Base-by-base conservation (phyloP, 2,888 invertebrate species). In the Neria commutata region DNA sequence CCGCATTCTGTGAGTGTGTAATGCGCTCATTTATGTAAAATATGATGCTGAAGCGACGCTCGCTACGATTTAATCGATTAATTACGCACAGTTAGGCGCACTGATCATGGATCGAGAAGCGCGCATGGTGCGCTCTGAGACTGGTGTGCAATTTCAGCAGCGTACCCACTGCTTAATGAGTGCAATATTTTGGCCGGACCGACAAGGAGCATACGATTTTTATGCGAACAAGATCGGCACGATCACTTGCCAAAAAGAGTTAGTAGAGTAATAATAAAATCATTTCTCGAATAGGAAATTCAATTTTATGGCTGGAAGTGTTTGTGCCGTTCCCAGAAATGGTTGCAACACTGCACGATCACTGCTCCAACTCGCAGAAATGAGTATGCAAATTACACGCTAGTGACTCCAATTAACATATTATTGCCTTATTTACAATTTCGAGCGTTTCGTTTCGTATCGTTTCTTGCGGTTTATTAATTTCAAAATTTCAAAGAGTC, bases 41-140 rank as follows among this genome's bases (percentile, higher is more conserved):
- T 74, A 75, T 77, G 76, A 77, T 75, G n/a, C 37, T 37, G 4
- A 21, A 8, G 42, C 3, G 19, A 8, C 19, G 42, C 58, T 65
- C 66, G 68, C 70, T 73, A 72, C 74, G 74, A 77, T 76, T 76
- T 76, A 76, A 77, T 77, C 77, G 76, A 77, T 76, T 77, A 76
- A 77, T 75, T 75, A 75, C 73, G 72, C 68, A 66, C 53, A 50
- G 57, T 42, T 54, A 26, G 33, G 48, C 25, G 23, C 52, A 47
- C 24, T 45, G 58, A 45, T 54, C 49, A 48, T 34, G 37, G 17
- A 16, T 6, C 19, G 25, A n/a, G n/a, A n/a, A n/a, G n/a, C n/a
- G n/a, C n/a, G n/a, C n/a, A n/a, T n/a, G n/a, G n/a, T n/a, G n/a
- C n/a, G n/a, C n/a, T n/a, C n/a, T n/a, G n/a, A n/a, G n/a, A n/a